Base-by-base conservation (phyloP, 2,888 invertebrate species). In the Hipparchia sbordonii region DNA sequence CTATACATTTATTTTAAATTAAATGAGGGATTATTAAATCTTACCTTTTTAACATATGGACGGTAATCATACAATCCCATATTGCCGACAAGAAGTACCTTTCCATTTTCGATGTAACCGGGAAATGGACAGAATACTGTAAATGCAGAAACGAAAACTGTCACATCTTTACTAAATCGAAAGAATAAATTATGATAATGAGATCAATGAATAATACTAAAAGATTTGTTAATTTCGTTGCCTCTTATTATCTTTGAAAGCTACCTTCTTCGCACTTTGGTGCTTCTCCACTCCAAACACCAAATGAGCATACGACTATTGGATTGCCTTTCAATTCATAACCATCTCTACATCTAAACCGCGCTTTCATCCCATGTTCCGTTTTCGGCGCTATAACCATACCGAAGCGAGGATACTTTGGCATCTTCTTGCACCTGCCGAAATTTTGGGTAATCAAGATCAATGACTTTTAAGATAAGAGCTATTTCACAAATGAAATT, bases 311-410 rank as follows among this genome's bases (percentile, higher is more conserved):
- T 72, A 97, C 96, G 4, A 98, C 96, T 59, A 96, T 96, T 0
- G 97, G 95, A 8, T 95, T 95, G 6, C 97, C 98, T 59, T 95
- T 95, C n/a, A 99, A 89, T 74, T 96, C 96, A 85, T 95, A 99
- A 0, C 99, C 99, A 82, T 99, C 98, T 82, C 98, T 97, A 85
- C 99, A 99, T 78, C 97, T 96, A 87, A 98, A 99, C 48, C 97
- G 94, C 0, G 99, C 99, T 83, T 96, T 96, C 97, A 98, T 98
- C 0, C 98, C 98, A 84, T 99, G 99, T 77, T 98, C 98, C n/a
- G 98, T 98, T 85, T 98, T 98, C 0, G 99, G 98, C 0, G 99
- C 99, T 72, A 99, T 97, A 5, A 99, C 98, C 96, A 99, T 97
- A 0, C 99, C 99, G 82, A 98, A 97, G 70, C 97, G 96, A 0